Evolutionary conservation across 2,888 invertebrate genomes (phyloP).

Genomic region (Erebia ligea): DNA sequence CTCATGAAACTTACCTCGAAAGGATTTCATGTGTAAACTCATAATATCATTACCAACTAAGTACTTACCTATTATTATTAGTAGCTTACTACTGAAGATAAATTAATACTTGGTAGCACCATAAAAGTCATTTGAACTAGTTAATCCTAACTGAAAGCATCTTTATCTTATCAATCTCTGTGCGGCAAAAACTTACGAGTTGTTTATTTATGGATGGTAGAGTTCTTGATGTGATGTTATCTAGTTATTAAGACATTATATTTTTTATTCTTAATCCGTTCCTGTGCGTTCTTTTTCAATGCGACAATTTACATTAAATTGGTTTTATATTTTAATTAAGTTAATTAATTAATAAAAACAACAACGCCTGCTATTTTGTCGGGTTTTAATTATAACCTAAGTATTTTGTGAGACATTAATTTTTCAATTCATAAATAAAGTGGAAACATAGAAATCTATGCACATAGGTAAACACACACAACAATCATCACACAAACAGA

Average conservation of each 20-base stretch:
- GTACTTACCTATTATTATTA: too few relatives aligned
- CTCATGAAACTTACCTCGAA: neutral
- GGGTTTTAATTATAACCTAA: neutral
- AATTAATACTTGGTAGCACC: slow-evolving; percentile 8
- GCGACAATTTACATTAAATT: too few relatives aligned
- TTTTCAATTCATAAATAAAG: neutral
- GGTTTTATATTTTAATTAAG: neutral
- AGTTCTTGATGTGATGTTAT: slow-evolving; percentile 15
- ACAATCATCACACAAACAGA: too few relatives aligned
- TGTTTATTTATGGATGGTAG: slow-evolving; percentile 21
- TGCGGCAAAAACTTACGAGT: slow-evolving; percentile 22
- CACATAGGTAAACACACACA: too few relatives aligned
- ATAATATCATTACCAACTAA: neutral
- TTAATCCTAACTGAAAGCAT: slow-evolving; percentile 24
- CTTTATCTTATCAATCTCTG: slow-evolving; percentile 18
- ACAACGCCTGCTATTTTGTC: neutral
- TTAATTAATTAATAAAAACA: neutral
- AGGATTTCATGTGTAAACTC: neutral
- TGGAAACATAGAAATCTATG: too few relatives aligned
- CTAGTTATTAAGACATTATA: slow-evolving; percentile 24
- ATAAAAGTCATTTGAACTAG: slow-evolving; percentile 22
- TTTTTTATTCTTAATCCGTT: slow-evolving; percentile 18
- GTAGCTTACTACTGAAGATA: neutral
- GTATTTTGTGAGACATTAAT: neutral
- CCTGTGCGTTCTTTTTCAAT: neutral